Evolutionary conservation across 2,888 invertebrate species (phyloP).

Genomic region (Aricia artaxerxes): DNA sequence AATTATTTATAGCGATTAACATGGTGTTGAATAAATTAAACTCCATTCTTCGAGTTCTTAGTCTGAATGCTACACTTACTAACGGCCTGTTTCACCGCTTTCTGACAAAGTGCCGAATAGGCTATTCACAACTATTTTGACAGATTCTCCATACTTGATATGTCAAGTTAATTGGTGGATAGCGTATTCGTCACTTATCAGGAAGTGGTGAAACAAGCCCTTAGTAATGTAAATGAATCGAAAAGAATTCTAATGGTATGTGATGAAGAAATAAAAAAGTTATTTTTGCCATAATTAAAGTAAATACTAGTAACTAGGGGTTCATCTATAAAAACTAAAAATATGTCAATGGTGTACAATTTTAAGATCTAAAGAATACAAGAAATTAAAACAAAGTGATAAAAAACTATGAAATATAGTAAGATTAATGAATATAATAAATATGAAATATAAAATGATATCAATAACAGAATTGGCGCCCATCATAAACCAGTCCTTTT

Average conservation of each 20-base stretch:
- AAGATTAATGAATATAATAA: neutral
- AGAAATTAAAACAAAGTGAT: neutral
- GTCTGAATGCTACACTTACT: neutral
- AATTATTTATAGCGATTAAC: neutral
- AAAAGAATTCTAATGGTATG: neutral
- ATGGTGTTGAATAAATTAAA: neutral
- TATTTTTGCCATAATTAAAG: too few relatives aligned
- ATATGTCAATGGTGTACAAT: neutral
- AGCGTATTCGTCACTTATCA: too few relatives aligned
- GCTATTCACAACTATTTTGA: too few relatives aligned
- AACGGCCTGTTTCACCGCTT: too few relatives aligned
- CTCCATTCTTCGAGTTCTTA: neutral
- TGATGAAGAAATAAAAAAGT: neutral
- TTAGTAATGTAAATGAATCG: neutral
- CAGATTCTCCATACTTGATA: too few relatives aligned
- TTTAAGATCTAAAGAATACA: neutral
- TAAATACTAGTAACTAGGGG: too few relatives aligned
- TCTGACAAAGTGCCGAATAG: too few relatives aligned
- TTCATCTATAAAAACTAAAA: neutral
- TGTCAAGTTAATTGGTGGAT: too few relatives aligned
- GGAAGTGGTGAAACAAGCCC: too few relatives aligned
- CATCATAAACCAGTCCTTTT: neutral
- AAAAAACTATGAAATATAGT: neutral
- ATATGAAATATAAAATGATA: neutral
- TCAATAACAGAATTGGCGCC: constrained; percentile 6